phyloP scores from a whole-genome alignment of 1,140 invertebrate genomes.

The Sarcophaga peregrina region DNA sequence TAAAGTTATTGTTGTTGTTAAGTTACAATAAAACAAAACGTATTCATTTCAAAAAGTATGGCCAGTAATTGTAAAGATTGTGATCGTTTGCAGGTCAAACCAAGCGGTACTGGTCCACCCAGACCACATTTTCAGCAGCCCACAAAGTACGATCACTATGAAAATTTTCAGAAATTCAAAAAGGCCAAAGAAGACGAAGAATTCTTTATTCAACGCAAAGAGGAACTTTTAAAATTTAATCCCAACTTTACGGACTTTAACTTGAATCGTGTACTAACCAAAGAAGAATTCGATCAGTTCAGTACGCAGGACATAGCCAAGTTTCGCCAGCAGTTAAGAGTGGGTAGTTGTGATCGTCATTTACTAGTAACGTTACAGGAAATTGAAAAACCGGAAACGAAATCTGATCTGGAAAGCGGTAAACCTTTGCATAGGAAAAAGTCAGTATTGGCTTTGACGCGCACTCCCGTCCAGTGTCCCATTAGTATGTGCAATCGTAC shows the following conservation, averaged over 20 bases:
- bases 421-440: slow-evolving; percentile 30
- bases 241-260: slow-evolving; percentile 32
- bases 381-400: not conserved
- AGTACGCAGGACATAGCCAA: slow-evolving; percentile 43
- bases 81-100: slow-evolving; percentile 41
- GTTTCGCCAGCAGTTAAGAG: slow-evolving; percentile 39
- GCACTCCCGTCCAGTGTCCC: slow-evolving; percentile 45
- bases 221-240: slow-evolving; percentile 42
- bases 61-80: slow-evolving; percentile 45
- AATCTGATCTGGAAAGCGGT: not conserved
- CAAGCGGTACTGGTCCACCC: slow-evolving; percentile 35
- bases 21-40: no score
- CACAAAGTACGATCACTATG: slow-evolving; percentile 45
- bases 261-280: not conserved
- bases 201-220: slow-evolving; percentile 21
- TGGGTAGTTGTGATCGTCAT: slow-evolving; percentile 35
- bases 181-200: slow-evolving; percentile 34
- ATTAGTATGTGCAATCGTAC: slow-evolving; percentile 40
- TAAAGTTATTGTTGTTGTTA: no score
- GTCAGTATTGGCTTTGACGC: slow-evolving; percentile 32
- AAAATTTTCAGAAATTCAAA: slow-evolving; percentile 43
- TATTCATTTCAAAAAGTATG: slow-evolving; percentile 12
- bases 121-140: slow-evolving; percentile 42
- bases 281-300: slow-evolving; percentile 43
- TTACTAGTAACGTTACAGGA: not conserved